Evolutionary conservation across 2,797 vertebrate genomes (phyloP).

Genomic region (Acrocephalus scirpaceus): DNA sequence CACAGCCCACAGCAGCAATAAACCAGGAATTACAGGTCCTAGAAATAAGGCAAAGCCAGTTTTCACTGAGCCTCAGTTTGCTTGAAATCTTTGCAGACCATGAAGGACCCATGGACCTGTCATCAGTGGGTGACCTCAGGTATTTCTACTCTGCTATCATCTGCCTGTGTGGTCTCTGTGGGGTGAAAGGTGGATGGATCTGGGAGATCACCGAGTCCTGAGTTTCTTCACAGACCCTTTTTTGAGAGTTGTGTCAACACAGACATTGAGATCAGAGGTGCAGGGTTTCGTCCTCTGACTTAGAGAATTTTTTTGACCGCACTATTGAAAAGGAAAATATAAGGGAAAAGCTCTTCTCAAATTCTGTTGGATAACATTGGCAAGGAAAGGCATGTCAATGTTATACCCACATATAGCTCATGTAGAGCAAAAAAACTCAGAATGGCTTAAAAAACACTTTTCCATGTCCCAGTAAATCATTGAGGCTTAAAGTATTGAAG

Average conservation of each 20-base stretch:
- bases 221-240: neutral
- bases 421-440: conserved; percentile 20
- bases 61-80: neutral
- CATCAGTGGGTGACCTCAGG: neutral
- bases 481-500: conserved; percentile 68
- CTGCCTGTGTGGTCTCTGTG: neutral
- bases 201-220: neutral
- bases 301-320: neutral
- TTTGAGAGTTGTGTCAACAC: neutral
- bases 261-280: neutral
- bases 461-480: conserved; percentile 49
- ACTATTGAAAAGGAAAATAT: conserved; percentile 31
- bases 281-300: neutral
- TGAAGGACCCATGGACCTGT: rapidly evolving
- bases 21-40: neutral
- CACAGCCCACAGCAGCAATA: neutral
- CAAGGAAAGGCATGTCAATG: neutral
- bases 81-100: rapidly evolving
- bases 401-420: conserved; percentile 12
- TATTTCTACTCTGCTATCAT: neutral
- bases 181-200: neutral
- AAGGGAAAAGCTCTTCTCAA: neutral
- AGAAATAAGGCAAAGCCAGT: neutral
- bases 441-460: conserved; percentile 48
- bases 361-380: conserved; percentile 1